Evolutionary conservation across 2,113 vertebrate species (phyloP).

Genomic region (Callospermophilus lateralis): DNA sequence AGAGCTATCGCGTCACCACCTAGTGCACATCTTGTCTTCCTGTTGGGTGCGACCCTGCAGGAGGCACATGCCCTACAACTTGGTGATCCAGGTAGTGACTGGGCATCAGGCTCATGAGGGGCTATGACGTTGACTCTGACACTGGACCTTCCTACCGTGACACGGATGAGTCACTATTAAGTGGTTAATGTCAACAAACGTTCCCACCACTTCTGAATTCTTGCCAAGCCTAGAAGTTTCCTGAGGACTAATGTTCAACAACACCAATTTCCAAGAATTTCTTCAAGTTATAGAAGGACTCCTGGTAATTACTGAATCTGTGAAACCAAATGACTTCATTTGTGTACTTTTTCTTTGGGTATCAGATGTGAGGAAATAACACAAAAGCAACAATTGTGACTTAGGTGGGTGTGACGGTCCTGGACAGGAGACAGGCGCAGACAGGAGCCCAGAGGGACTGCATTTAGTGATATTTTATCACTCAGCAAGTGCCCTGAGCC

Average conservation of each 20-base stretch:
- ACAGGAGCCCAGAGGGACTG: accelerated
- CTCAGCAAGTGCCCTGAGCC: accelerated
- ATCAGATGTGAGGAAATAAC: not conserved
- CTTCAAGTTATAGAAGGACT: not conserved
- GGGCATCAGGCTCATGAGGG: accelerated
- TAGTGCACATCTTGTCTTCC: not conserved
- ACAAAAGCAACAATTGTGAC: no score
- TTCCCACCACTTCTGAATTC: not conserved
- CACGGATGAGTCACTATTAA: not conserved
- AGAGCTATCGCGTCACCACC: not conserved
- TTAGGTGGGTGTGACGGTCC: not conserved
- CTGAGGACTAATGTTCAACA: not conserved
- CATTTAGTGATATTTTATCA: accelerated
- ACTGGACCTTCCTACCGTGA: not conserved
- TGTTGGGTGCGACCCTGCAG: accelerated
- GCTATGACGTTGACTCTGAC: accelerated
- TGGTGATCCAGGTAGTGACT: accelerated
- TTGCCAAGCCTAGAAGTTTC: not conserved
- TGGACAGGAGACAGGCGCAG: not conserved
- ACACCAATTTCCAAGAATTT: not conserved
- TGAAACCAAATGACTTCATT: no score
- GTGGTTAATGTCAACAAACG: not conserved
- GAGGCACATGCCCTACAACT: accelerated
- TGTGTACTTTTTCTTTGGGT: not conserved
- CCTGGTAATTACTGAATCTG: not conserved